phyloP scores from a whole-genome alignment of 1,140 invertebrate genomes.

The Heliconius hewitsoni region DNA sequence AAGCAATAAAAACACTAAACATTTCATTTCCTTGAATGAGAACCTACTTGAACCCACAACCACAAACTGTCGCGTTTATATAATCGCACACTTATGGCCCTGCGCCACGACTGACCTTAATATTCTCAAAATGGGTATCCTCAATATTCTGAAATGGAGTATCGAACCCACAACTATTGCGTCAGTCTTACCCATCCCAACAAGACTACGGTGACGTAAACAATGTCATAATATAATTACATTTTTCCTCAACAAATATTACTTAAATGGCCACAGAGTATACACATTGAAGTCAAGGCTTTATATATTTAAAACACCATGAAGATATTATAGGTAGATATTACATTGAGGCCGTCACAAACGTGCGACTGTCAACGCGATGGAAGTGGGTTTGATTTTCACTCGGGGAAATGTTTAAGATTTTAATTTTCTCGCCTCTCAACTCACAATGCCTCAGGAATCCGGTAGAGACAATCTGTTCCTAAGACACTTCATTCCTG shows the following conservation, averaged over 20 bases:
- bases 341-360: background rate
- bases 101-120: no score
- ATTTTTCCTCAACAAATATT: constrained; percentile 7
- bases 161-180: background rate
- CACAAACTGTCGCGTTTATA: no score
- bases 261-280: constrained; percentile 5
- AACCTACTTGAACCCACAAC: no score
- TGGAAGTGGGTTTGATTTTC: no score
- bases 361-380: no score
- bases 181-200: background rate
- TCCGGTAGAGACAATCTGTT: no score
- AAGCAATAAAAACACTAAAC: background rate
- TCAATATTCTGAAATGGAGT: background rate
- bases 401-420: no score
- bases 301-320: constrained; percentile 18
- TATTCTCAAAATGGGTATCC: background rate
- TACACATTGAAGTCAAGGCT: constrained; percentile 33
- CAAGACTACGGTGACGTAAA: background rate
- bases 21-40: background rate
- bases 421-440: no score
- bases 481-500: no score
- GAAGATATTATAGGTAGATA: constrained; percentile 17
- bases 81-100: no score
- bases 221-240: constrained; percentile 1
- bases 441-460: no score